Evolutionary conservation across 2,888 invertebrate genomes (phyloP), one percentile per base, ranked within the genome.

Genomic region (Dryocosmus kuriphilus): DNA sequence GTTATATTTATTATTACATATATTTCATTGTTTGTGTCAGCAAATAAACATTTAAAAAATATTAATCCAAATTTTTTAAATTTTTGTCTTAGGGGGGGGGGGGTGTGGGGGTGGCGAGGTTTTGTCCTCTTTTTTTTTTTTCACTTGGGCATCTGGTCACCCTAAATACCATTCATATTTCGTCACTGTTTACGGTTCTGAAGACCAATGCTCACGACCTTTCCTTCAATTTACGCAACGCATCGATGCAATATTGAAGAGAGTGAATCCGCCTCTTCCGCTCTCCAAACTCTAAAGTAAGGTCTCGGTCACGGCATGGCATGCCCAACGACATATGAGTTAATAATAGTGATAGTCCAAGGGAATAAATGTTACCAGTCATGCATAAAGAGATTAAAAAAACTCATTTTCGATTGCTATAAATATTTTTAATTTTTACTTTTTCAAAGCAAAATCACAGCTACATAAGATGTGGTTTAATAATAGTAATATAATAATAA

Each of bases 381-480:
- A 24, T 65, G 22, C 11, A 24, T 2, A 41, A 41, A 7, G 7
- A 41, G 16, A 65, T 16, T 0, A 24, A 57, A 57, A 57, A 16
- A 57, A 41, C 41, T 22, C 71, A 3, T 19, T 51, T 51, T 83
- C 80, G 84, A 83, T 90, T 91, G 88, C 89, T 91, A 91, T 91
- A 91, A 91, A 91, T 91, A 91, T 89, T 90, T 90, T 90, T 90
- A 90, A 90, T 90, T 88, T 90, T 91, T 88, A 91, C 90, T 91
- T 90, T 89, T 90, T 89, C 88, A 91, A 91, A 91, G 91, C 90
- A 90, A 91, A 91, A 91, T 91, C 91, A 91, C 91, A 91, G 91
- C 91, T 91, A 91, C 91, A 91, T 91, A 91, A 90, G 87, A 89
- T 90, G 90, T 91, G 87, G 89, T 90, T 89, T 88, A 84, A 88